Percentiles rank a stretch among this genome's conserved stretches.
These are phyloP conservation scores for Sinocyclocheilus anshuiensis DNA, from an alignment of 2,113 vertebrate species.

Conservation along the genomic window DNA sequence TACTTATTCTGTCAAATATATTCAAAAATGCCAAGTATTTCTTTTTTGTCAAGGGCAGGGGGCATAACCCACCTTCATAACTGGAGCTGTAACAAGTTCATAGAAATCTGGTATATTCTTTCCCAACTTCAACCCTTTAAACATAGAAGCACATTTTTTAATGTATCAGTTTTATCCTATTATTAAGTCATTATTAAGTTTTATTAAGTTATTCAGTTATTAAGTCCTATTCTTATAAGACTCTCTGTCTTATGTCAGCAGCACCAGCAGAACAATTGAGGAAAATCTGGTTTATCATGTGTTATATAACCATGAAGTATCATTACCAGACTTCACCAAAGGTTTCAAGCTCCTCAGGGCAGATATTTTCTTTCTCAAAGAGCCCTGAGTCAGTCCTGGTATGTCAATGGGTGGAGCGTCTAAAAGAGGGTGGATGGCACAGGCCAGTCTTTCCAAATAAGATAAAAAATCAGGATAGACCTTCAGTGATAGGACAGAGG, in stretches of 20 bases:
- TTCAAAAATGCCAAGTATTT: too few species aligned
- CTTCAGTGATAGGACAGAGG: too few species aligned
- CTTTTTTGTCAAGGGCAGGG: too few species aligned
- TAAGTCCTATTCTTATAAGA: neutral
- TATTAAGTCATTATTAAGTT: too few species aligned
- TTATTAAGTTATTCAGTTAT: too few species aligned
- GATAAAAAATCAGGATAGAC: too few species aligned
- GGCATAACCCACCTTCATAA: constrained; percentile 77
- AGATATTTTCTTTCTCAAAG: constrained; percentile 74
- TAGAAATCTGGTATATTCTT: constrained; percentile 85
- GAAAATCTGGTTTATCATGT: neutral
- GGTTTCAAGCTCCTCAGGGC: constrained; percentile 76
- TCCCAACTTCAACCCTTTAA: constrained; percentile 82
- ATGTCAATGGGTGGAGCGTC: constrained; percentile 81
- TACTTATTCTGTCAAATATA: too few species aligned
- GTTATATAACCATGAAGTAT: neutral
- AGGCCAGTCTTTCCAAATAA: too few species aligned
- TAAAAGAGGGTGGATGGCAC: too few species aligned
- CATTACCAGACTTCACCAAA: constrained; percentile 76
- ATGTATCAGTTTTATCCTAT: neutral
- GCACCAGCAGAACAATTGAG: neutral
- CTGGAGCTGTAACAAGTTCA: constrained; percentile 89
- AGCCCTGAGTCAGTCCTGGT: constrained; percentile 71
- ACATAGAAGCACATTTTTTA: constrained; percentile 33
- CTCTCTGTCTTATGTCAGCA: neutral